Evolutionary conservation across 2,113 vertebrate species (phyloP).

Genomic region (Raja brachyura): DNA sequence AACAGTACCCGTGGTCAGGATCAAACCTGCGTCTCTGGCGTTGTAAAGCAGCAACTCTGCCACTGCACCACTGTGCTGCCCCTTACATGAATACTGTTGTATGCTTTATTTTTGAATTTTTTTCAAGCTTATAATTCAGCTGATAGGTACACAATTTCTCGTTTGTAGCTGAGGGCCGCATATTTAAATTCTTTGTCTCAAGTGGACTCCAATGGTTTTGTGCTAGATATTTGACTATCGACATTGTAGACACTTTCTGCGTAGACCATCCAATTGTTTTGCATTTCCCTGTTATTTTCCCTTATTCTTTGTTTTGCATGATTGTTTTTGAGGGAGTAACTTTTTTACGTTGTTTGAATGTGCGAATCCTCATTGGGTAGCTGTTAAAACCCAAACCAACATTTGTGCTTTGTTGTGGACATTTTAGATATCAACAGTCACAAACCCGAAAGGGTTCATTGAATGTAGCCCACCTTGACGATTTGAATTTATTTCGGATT

Average conservation of each 20-base stretch:
- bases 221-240: not conserved
- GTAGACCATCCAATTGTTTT: conserved; percentile 39
- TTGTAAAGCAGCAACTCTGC: no score
- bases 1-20: no score
- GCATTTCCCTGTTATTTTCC: not conserved
- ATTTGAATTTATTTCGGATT: not conserved
- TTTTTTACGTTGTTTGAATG: conserved; percentile 26
- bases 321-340: conserved; percentile 41
- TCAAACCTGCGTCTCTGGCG: no score
- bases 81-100: no score
- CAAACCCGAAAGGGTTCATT: conserved; percentile 40
- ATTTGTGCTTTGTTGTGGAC: not conserved
- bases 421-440: conserved; percentile 40
- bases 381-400: not conserved
- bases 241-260: no score
- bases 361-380: conserved; percentile 1
- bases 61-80: no score
- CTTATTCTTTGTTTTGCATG: conserved; percentile 34
- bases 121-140: conserved; percentile 17
- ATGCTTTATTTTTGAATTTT: conserved; percentile 20
- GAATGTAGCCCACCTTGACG: conserved; percentile 34
- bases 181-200: conserved; percentile 3
- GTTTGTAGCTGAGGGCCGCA: conserved; percentile 24
- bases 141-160: conserved; percentile 17
- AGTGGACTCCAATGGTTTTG: not conserved